phyloP scores from a whole-genome alignment of 1,140 invertebrate genomes.

The Mylabris phalerata region DNA sequence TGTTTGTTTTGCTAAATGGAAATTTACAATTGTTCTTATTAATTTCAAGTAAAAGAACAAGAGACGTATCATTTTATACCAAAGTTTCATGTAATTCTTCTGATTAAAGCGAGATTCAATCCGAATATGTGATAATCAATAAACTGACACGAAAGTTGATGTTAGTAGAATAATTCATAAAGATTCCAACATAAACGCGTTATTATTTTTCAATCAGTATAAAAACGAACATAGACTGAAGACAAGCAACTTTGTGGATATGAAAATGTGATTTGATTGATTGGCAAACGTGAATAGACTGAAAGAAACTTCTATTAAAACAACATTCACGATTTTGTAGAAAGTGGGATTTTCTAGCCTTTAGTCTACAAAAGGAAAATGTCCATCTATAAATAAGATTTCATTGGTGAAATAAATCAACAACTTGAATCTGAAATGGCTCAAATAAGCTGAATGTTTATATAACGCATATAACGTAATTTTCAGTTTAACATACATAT shows the following conservation, averaged over 20 bases:
- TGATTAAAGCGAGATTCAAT: conserved; percentile 18
- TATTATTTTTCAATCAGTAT: conserved; percentile 37
- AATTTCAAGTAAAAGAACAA: conserved; percentile 6
- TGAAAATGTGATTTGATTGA: conserved; percentile 35
- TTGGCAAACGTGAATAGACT: conserved; percentile 35
- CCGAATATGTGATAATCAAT: conserved; percentile 22
- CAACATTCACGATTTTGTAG: no score
- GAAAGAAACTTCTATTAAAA: conserved; percentile 17
- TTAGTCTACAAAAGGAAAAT: no score
- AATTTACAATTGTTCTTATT: conserved; percentile 11
- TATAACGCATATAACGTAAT: conserved; percentile 2
- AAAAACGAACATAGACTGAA: conserved; percentile 27
- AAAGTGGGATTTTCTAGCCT: no score
- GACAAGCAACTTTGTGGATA: conserved; percentile 34
- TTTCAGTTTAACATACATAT: conserved; percentile 1
- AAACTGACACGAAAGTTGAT: conserved; percentile 27
- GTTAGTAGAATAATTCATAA: conserved; percentile 34
- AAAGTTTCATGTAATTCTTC: conserved; percentile 8
- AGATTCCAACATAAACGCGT: conserved; percentile 34
- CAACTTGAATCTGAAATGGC: not conserved
- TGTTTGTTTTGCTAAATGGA: conserved; percentile 26
- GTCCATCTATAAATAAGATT: no score
- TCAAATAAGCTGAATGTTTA: conserved; percentile 10
- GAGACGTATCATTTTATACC: no score
- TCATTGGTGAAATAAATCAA: no score